Evolutionary conservation across 1,140 invertebrate species (phyloP), one percentile per base, ranked within the genome.

Genomic region (Platyscapa corneri): DNA sequence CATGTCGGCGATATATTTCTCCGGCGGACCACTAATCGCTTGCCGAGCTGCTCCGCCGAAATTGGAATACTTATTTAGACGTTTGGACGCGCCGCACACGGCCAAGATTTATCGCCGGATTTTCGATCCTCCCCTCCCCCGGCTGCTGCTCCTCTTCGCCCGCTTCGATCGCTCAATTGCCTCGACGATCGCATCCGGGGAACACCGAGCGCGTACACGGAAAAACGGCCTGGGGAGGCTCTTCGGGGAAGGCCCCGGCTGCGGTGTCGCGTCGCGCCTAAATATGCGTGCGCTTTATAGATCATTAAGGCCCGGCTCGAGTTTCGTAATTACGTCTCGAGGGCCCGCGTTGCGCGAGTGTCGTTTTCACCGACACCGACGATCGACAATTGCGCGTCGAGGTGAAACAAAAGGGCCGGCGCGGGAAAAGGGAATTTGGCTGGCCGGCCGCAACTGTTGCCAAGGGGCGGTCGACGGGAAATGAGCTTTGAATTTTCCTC

Each of bases 41-140:
- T 92, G 91, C 91, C 90, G 90, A 90, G 90, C n/a, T 91, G 91
- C 92, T 93, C 92, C 91, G 91, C 91, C n/a, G n/a, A 92, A 93
- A 93, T 93, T 92, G 92, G 91, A 93, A 92, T 92, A 92, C 92
- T 93, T 93, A 92, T 93, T 93, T 91, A 92, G 91, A 91, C 91
- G 90, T 92, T 92, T 92, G 92, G 92, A 37, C 32, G 65, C 0
- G 49, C 18, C 8, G 30, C 3, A 27, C 37, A 0, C 32, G 8
- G 3, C 39, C 42, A 27, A 56, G 72, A 84, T 85, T 81, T 75
- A 75, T 85, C 46, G 30, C 46, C 65, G 53, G 46, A 39, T 84
- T 37, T 16, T n/a, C 65, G 64, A 60, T 49, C 42, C 42, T 7
- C n/a, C 7, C 27, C 23, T 10, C 0, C 39, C 74, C 42, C 42